Base-by-base conservation (phyloP, 2,888 invertebrate species). In the Stramonita haemastoma region DNA sequence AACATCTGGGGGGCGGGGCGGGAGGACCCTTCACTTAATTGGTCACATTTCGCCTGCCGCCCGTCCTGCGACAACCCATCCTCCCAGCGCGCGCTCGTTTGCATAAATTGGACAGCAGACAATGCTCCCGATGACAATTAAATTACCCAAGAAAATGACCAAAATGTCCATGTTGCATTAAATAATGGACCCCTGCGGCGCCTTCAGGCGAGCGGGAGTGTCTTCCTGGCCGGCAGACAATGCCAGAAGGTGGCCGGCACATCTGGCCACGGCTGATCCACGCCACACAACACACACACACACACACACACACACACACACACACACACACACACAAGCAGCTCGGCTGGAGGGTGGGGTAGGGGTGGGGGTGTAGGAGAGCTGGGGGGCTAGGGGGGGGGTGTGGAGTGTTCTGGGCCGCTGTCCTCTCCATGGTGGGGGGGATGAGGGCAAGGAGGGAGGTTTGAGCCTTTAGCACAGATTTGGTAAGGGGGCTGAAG, bases 41-140 rank as follows among this genome's bases (percentile, higher is more conserved):
- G 89, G 88, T 90, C 87, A 89, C 79, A 91, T 88, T 89, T 89
- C 87, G 70, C 85, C 86, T 91, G 57, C 81, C 84, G 79, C n/a
- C 79, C 60, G 83, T 56, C 46, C 32, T 60, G 17, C 73, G 85
- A 36, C 70, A 83, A 34, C 70, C 89, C 84, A 73, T 84, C 73
- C 85, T 70, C 89, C 89, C 83, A 66, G 84, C 89, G 89, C 85
- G 84, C 84, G 56, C 86, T 90, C 87, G 86, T 90, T 90, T 90
- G 90, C 90, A 90, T 90, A 90, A 90, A 90, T 90, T 90, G 85
- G 90, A 90, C 90, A 90, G 90, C 89, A 57, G 83, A 90, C 89
- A 90, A 89, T 90, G 87, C 89, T 84, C 56, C 19, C 73, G 89
- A 90, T 90, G 89, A 83, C 90, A 86, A 90, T 90, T 90, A 89